Evolutionary conservation across 92 coral and sea anemone species (phyloP).

Genomic region (Pocillopora grandis): DNA sequence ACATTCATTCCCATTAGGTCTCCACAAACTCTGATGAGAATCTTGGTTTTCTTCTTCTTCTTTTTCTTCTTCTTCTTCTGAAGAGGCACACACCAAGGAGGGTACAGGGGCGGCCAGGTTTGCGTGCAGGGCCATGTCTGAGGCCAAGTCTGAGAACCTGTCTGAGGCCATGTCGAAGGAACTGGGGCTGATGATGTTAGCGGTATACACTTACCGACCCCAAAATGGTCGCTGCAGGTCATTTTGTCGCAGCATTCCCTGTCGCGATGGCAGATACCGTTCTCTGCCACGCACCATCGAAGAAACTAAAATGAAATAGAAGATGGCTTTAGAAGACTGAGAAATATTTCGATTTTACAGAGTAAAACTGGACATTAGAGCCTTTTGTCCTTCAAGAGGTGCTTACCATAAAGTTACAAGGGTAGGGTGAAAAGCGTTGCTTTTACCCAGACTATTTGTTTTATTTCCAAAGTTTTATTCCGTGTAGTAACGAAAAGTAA

Average conservation of each 20-base stretch:
- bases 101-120: no score
- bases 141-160: not conserved
- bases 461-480: no score
- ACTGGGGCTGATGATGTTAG: slow-evolving; percentile 3
- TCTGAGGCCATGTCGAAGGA: slow-evolving; percentile 4
- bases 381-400: no score
- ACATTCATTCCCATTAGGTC: slow-evolving; percentile 26
- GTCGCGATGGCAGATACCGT: slow-evolving; percentile 26
- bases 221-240: slow-evolving; percentile 33
- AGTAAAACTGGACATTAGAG: not conserved
- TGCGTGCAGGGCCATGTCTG: not conserved
- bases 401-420: no score
- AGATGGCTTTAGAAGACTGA: not conserved
- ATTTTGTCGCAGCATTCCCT: slow-evolving; percentile 38
- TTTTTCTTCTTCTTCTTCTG: slow-evolving; percentile 12
- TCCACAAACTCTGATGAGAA: slow-evolving; percentile 21
- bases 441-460: no score
- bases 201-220: slow-evolving; percentile 35
- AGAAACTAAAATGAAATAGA: not conserved
- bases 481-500: no score
- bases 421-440: no score
- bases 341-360: not conserved
- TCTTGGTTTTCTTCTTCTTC: slow-evolving; percentile 33
- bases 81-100: not conserved
- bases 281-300: slow-evolving; percentile 34